Percentiles rank a stretch among this genome's conserved stretches.
Evolutionary conservation across 2,888 invertebrate genomes (phyloP).

Genomic region (Pyrocoelia pectoralis): DNA sequence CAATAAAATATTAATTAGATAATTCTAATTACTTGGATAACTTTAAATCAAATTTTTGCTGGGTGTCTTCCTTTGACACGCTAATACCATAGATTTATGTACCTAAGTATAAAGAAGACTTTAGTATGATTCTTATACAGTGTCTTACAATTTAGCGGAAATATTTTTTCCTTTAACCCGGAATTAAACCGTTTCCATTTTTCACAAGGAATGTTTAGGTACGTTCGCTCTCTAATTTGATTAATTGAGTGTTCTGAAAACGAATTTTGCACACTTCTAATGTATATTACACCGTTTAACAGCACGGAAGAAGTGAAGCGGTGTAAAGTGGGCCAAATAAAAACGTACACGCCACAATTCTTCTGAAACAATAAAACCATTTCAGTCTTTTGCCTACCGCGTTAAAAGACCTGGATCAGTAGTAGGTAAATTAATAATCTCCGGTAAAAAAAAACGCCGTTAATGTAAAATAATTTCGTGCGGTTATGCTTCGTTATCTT

Average conservation of each 20-base stretch:
- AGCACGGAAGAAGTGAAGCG: constrained; percentile 23
- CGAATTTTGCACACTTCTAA: background rate
- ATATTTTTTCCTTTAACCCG: too few species aligned
- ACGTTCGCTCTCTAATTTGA: background rate
- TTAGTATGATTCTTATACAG: too few species aligned
- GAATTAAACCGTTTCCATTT: background rate
- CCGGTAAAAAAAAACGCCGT: background rate
- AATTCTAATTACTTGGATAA: too few species aligned
- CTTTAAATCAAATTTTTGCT: too few species aligned
- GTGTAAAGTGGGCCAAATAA: constrained; percentile 8
- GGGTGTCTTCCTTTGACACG: too few species aligned
- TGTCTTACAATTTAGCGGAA: too few species aligned
- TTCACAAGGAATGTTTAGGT: background rate
- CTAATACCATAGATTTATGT: too few species aligned
- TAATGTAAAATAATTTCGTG: constrained; percentile 8
- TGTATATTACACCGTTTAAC: background rate
- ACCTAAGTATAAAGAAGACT: too few species aligned
- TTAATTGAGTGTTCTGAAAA: background rate
- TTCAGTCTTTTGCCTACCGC: constrained; percentile 5
- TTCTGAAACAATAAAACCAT: constrained; percentile 14
- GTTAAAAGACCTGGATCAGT: background rate
- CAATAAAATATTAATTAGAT: too few species aligned
- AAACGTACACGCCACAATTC: constrained; percentile 28
- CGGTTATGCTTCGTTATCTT: constrained; percentile 5
- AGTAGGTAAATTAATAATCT: background rate